These are phyloP conservation scores for Drosophila quadrilineata DNA, from an alignment of 1,140 invertebrate species.

Conservation along the genomic window DNA sequence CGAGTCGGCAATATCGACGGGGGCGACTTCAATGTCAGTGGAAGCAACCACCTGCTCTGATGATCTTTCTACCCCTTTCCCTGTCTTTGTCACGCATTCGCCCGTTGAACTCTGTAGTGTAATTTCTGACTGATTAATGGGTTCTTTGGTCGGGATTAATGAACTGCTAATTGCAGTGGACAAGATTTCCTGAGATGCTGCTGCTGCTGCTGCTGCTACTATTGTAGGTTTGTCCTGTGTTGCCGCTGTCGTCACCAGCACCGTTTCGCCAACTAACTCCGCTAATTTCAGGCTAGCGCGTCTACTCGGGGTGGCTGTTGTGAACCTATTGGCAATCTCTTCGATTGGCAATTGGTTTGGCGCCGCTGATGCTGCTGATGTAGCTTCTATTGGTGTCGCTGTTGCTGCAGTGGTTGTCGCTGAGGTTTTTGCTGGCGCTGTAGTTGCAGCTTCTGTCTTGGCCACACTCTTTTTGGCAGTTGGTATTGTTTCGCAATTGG, in stretches of 20 bases:
- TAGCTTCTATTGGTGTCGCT: conserved; percentile 6
- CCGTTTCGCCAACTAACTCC: conserved; percentile 62
- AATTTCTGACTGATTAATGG: conserved; percentile 53
- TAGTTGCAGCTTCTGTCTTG: background rate
- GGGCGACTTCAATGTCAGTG: conserved; percentile 62
- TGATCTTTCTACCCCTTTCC: no score
- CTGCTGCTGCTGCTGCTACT: conserved; percentile 11
- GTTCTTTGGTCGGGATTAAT: conserved; percentile 63
- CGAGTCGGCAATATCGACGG: conserved; percentile 18
- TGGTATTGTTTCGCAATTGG: conserved; percentile 46
- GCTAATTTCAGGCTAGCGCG: conserved; percentile 59
- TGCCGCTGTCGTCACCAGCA: conserved; percentile 52
- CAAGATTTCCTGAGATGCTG: conserved; percentile 12
- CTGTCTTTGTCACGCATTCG: conserved; percentile 39
- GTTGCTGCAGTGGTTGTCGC: conserved; percentile 11
- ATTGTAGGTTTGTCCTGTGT: no score
- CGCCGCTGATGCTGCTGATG: conserved; percentile 17
- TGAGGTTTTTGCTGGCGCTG: conserved; percentile 10
- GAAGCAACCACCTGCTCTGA: conserved; percentile 61
- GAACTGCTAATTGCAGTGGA: conserved; percentile 17
- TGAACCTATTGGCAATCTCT: conserved; percentile 53
- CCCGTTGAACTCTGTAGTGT: conserved; percentile 14
- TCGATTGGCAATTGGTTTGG: conserved; percentile 45
- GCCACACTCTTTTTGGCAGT: conserved; percentile 59
- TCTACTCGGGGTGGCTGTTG: conserved; percentile 47